Evolutionary conservation across 1,140 invertebrate species (phyloP).

Genomic region (Trichomalopsis sarcophagae): DNA sequence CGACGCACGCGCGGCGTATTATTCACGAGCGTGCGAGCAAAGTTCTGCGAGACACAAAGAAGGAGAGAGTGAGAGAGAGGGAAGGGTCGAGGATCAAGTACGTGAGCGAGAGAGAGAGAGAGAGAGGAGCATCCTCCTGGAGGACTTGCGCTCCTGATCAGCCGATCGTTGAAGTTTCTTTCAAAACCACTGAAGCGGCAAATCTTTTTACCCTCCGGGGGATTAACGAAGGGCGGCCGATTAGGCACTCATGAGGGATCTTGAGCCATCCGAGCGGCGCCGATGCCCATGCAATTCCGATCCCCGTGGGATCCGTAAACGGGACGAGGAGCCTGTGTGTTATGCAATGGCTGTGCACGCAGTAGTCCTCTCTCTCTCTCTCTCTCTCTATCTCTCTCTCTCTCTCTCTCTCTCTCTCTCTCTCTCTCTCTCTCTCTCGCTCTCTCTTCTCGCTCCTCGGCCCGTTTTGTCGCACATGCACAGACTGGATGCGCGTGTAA

Average conservation of each 20-base stretch:
- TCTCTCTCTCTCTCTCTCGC: background rate
- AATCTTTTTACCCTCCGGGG: slow-evolving; percentile 69
- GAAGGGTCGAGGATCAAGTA: background rate
- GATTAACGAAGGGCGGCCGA: slow-evolving; percentile 72
- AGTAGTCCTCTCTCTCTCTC: background rate
- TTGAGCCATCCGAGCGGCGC: background rate
- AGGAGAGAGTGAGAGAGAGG: background rate
- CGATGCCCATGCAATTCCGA: slow-evolving; percentile 53
- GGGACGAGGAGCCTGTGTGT: background rate
- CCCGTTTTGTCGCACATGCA: too few relatives aligned
- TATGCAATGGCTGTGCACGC: background rate
- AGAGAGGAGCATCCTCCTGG: slow-evolving; percentile 47
- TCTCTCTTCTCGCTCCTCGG: too few relatives aligned
- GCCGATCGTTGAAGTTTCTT: slow-evolving; percentile 68
- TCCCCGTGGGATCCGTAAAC: slow-evolving; percentile 53
- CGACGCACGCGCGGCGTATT: background rate
- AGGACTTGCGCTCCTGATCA: slow-evolving; percentile 64
- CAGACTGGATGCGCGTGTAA: background rate
- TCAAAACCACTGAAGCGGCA: slow-evolving; percentile 71
- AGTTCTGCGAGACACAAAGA: slow-evolving; percentile 12
- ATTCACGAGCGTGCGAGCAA: background rate
- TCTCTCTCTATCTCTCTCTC: background rate
- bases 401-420: background rate
- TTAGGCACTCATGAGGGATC: slow-evolving; percentile 67
- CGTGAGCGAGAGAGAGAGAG: slow-evolving; percentile 44